A percentile compares a stretch with the other conserved stretches of the same genome.
phyloP scores from a whole-genome alignment of 2,113 vertebrate species.

The Periophthalmus modestus region DNA sequence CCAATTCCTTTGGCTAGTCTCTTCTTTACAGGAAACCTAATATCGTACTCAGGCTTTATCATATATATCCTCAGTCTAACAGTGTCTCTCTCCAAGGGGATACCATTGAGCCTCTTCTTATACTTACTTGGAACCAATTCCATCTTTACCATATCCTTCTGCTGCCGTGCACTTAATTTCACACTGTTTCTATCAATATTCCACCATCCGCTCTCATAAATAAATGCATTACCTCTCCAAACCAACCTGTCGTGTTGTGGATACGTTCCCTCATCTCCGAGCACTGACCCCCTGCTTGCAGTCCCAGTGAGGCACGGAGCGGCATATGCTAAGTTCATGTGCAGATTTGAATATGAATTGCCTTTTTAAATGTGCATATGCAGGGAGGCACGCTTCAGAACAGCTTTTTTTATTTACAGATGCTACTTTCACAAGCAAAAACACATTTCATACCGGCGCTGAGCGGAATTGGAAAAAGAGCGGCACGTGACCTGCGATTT shows the following conservation, averaged over 20 bases:
- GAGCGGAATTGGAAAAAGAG: background rate
- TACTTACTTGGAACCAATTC: background rate
- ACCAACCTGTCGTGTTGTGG: slow-evolving; percentile 3
- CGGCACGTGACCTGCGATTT: background rate
- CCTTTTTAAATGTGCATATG: slow-evolving; percentile 4
- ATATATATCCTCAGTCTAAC: background rate
- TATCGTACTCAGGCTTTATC: background rate
- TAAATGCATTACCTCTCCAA: slow-evolving; percentile 34
- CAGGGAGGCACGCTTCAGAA: background rate
- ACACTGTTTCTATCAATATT: slow-evolving; percentile 28
- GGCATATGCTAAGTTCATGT: background rate
- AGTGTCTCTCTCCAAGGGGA: background rate
- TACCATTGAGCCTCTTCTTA: background rate
- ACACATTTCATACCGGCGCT: background rate
- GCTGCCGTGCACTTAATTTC: slow-evolving; percentile 27
- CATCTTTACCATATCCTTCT: background rate
- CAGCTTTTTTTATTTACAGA: slow-evolving; percentile 1
- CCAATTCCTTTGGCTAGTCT: too few species aligned
- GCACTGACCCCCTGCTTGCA: slow-evolving; percentile 15
- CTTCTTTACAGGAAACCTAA: background rate
- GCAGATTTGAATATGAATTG: slow-evolving; percentile 31
- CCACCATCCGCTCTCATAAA: slow-evolving; percentile 24
- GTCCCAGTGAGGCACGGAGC: background rate
- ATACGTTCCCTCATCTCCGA: slow-evolving; percentile 9
- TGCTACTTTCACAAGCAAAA: background rate